phyloP scores from a whole-genome alignment of 1,140 invertebrate genomes.

The Cryptotermes secundus region DNA sequence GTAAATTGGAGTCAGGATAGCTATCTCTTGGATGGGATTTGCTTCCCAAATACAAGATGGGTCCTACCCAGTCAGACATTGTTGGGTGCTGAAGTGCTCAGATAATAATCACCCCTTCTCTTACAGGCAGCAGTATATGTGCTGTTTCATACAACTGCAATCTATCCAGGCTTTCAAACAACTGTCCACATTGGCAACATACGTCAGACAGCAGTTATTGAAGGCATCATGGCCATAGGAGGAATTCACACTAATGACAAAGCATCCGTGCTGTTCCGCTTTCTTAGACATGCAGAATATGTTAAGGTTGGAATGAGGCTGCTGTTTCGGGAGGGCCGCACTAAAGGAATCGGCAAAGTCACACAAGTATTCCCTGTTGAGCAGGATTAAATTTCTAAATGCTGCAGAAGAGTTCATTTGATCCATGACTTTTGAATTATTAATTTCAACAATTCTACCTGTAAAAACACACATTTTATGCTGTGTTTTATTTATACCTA shows the following conservation, averaged over 20 bases:
- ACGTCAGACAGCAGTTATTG: slow-evolving; percentile 87
- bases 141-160: slow-evolving; percentile 79
- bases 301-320: slow-evolving; percentile 83
- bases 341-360: slow-evolving; percentile 88
- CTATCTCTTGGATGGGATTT: too few relatives aligned
- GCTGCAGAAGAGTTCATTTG: neutral
- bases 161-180: slow-evolving; percentile 87
- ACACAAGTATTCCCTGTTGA: slow-evolving; percentile 74
- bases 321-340: slow-evolving; percentile 84
- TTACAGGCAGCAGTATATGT: slow-evolving; percentile 81
- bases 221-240: slow-evolving; percentile 61
- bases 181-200: slow-evolving; percentile 95
- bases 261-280: slow-evolving; percentile 84
- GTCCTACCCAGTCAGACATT: too few relatives aligned
- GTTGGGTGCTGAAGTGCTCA: too few relatives aligned
- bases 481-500: neutral
- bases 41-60: too few relatives aligned
- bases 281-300: slow-evolving; percentile 88
- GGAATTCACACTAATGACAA: slow-evolving; percentile 78
- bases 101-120: too few relatives aligned
- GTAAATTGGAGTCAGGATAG: too few relatives aligned
- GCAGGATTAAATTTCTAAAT: neutral
- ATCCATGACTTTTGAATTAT: neutral
- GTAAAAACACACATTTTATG: neutral
- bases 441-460: neutral